These are phyloP conservation scores for Drosophila pseudoananassae DNA, from an alignment of 1,140 invertebrate genomes.

Conservation along the genomic window DNA sequence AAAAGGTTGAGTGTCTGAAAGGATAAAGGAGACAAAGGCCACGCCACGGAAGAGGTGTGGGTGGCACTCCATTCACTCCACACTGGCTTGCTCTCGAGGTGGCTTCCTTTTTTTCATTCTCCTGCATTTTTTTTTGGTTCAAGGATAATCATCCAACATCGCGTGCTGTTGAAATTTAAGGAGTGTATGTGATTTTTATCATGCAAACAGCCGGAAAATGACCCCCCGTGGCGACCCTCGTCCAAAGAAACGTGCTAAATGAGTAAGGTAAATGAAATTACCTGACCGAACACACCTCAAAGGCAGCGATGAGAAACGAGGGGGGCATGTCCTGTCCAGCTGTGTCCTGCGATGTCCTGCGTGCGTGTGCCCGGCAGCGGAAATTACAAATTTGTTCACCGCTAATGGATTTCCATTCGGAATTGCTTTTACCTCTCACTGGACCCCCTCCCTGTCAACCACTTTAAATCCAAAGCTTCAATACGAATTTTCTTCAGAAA, in stretches of 20 bases:
- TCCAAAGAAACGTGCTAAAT: constrained; percentile 71
- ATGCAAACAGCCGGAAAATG: constrained; percentile 80
- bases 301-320: constrained; percentile 28
- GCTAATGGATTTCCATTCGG: constrained; percentile 80
- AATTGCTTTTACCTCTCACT: constrained; percentile 58
- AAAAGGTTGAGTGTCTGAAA: constrained; percentile 66
- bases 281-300: constrained; percentile 77
- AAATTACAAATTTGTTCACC: constrained; percentile 83
- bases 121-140: constrained; percentile 60
- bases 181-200: constrained; percentile 84
- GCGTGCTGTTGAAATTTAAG: constrained; percentile 82
- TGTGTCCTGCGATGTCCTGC: constrained; percentile 48
- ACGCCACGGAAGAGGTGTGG: constrained; percentile 22
- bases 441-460: too few relatives aligned
- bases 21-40: constrained; percentile 56
- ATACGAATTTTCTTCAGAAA: constrained; percentile 1
- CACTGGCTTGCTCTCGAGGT: constrained; percentile 6
- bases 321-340: constrained; percentile 38
- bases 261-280: constrained; percentile 82
- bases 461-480: constrained; percentile 26
- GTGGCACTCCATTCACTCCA: constrained; percentile 13
- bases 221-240: constrained; percentile 24
- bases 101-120: background rate
- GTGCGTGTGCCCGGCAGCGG: constrained; percentile 67
- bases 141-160: constrained; percentile 83